Base-by-base conservation (phyloP, 1,140 invertebrate species). In the Hirudo medicinalis region DNA sequence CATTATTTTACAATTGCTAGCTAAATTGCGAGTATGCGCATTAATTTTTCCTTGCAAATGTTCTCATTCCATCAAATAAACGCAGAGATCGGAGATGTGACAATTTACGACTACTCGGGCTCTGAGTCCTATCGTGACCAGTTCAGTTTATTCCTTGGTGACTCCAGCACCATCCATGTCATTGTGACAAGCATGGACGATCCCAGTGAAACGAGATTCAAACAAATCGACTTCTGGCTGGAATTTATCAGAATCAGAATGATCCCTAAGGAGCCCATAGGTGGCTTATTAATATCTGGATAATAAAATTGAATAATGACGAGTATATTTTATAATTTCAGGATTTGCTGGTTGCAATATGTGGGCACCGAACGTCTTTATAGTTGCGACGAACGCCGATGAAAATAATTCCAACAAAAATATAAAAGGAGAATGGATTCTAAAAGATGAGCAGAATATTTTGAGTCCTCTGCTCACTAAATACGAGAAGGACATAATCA, bases 51-150 rank as follows among this genome's bases (percentile, higher is more conserved):
- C 9, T 8, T 49, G 32, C 32, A 36, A 49, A 49, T 49, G 15
- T 49, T 49, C 43, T 49, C 43, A 49, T 49, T 49, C 11, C 11
- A 9, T 17, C 1, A 19, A 22, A 63, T 32, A 63, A 22, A 63
- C 20, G 29, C 57, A 63, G 57, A 63, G 11, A 79, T 86, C 54
- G 88, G 88, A 43, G 87, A 89, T 72, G 79, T 89, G 36, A 87
- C 86, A 53, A 83, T 91, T 49, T 91, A 89, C 89, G 90, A 91
- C 78, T 90, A 91, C 78, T 90, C 89, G 32, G 90, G 90, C 2
- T 87, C 90, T 76, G 88, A 90, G 78, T 87, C 87, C 32, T 92
- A 90, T 81, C 86, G 89, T 79, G 85, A 87, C 70, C 82, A 88
- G 49, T 92, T 91, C 80, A 89, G 91, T 79, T 87, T 89, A 75